Base-by-base conservation (phyloP, 2,888 invertebrate genomes). In the Scaptomyza cyrtandrae region DNA sequence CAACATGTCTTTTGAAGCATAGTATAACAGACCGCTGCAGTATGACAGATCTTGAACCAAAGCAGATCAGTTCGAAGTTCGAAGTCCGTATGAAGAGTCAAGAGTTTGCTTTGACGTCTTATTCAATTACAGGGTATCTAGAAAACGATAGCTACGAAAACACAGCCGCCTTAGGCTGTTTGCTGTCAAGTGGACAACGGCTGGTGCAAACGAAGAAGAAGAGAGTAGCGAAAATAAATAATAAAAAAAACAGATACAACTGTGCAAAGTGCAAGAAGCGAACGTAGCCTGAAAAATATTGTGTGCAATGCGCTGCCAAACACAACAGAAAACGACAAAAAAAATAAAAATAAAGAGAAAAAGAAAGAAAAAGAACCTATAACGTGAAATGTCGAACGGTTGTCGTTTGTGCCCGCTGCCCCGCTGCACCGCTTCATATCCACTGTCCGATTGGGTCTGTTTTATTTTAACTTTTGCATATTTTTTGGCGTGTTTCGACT, bases 401-500 rank as follows among this genome's bases (percentile, higher is more conserved):
- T 49, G 53, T 58, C 57, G 62, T 29, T 49, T 13, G 49, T 41
- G 9, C 37, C 35, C 24, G 43, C 27, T n/a, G 53, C 10, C 19
- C n/a, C 24, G 19, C 27, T n/a, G 53, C 10, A 14, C n/a, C 24
- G 19, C 55, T 6, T 13, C 11, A 33, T 16, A 53, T 37, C 49
- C 19, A 10, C 19, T 6, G 50, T 29, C 43, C 19, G 65, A 73
- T 76, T 72, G 88, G 75, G 88, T 89, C 89, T 85, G 88, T 89
- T 85, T 89, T 89, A 85, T 89, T 85, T 85, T 79, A 82, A 82
- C 89, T 89, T 85, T 85, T 89, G 85, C 85, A 89, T 85, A 89
- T 88, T 85, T 85, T 85, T 89, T 89, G 88, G 85, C 85, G 89
- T 89, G 80, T 85, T 85, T 89, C 88, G 79, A 88, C 85, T 86